Conservation (phyloP, 1,140 invertebrate genomes). For the Macrotrachela quadricornifera region DNA sequence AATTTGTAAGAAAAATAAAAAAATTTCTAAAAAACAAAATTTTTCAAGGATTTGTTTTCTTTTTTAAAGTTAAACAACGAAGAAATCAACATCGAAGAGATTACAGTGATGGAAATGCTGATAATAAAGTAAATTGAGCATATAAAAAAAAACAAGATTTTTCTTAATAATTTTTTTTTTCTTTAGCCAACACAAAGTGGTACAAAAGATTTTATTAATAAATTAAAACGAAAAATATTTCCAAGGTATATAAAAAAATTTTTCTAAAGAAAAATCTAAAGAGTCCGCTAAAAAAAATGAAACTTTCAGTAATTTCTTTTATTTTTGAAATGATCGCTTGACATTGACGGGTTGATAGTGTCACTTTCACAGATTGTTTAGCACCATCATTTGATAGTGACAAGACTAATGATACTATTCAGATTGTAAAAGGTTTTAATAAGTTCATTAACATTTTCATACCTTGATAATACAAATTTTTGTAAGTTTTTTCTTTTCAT, state of each 20-base stretch:
- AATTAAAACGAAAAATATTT: slow-evolving; percentile 4
- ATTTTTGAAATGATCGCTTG: too few relatives aligned
- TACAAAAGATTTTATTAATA: slow-evolving; percentile 20
- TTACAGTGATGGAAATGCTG: slow-evolving; percentile 47
- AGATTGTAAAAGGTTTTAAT: too few relatives aligned
- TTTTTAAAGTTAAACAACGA: slow-evolving; percentile 42
- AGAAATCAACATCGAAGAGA: slow-evolving; percentile 58
- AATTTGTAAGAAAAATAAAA: slow-evolving; percentile 42
- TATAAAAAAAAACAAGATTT: too few relatives aligned
- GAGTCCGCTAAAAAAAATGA: too few relatives aligned
- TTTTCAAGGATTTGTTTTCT: background rate
- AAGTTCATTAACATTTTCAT: too few relatives aligned
- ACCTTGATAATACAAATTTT: too few relatives aligned
- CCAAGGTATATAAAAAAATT: background rate
- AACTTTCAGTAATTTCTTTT: too few relatives aligned
- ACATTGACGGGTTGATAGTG: too few relatives aligned
- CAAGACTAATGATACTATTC: too few relatives aligned
- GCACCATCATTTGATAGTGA: too few relatives aligned
- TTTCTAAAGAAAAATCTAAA: too few relatives aligned
- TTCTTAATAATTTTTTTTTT: background rate
- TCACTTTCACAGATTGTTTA: too few relatives aligned
- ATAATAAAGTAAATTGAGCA: slow-evolving; percentile 20
- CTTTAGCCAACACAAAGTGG: slow-evolving; percentile 21
- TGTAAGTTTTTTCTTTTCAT: background rate
- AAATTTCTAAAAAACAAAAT: background rate